Percentiles rank a stretch among this genome's conserved stretches.
These are phyloP conservation scores for Cyprinus carpio DNA, from an alignment of 2,113 vertebrate genomes.

Conservation along the genomic window DNA sequence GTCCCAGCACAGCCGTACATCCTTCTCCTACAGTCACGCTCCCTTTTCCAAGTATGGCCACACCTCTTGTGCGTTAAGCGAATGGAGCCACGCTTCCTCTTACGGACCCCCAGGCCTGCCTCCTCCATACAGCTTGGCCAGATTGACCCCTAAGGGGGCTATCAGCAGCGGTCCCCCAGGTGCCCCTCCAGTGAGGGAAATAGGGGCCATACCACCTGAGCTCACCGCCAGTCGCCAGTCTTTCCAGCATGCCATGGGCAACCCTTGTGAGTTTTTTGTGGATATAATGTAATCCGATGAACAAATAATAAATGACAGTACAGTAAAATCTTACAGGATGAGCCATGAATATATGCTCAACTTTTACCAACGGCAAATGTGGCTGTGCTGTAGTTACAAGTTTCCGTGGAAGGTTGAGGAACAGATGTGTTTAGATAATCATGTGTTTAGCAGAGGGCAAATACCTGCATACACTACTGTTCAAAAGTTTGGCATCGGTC, in stretches of 20 bases:
- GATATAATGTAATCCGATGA: slow-evolving; percentile 89
- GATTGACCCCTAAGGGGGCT: slow-evolving; percentile 76
- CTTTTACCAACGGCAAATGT: neutral
- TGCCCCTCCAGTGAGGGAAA: slow-evolving; percentile 87
- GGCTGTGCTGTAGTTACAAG: neutral
- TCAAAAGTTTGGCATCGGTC: neutral
- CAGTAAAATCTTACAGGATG: slow-evolving; percentile 30
- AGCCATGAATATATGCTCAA: neutral
- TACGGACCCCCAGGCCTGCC: slow-evolving; percentile 88
- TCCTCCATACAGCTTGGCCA: slow-evolving; percentile 82
- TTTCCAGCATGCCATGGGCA: slow-evolving; percentile 97
- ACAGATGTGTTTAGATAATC: neutral
- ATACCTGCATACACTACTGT: neutral
- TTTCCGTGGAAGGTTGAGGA: slow-evolving; percentile 7
- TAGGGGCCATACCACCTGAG: slow-evolving; percentile 86
- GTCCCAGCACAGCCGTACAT: slow-evolving; percentile 66
- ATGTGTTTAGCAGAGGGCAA: neutral
- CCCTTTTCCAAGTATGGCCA: slow-evolving; percentile 75
- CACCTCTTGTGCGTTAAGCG: slow-evolving; percentile 80
- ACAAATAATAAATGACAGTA: slow-evolving; percentile 54
- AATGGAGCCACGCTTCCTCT: slow-evolving; percentile 85
- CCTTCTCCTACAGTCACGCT: slow-evolving; percentile 70
- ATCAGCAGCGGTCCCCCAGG: slow-evolving; percentile 80
- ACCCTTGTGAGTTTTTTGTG: slow-evolving; percentile 97
- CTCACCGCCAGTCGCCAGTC: slow-evolving; percentile 94